These are phyloP conservation scores for Antennarius maculatus DNA, from an alignment of 2,797 vertebrate species.

Conservation along the genomic window DNA sequence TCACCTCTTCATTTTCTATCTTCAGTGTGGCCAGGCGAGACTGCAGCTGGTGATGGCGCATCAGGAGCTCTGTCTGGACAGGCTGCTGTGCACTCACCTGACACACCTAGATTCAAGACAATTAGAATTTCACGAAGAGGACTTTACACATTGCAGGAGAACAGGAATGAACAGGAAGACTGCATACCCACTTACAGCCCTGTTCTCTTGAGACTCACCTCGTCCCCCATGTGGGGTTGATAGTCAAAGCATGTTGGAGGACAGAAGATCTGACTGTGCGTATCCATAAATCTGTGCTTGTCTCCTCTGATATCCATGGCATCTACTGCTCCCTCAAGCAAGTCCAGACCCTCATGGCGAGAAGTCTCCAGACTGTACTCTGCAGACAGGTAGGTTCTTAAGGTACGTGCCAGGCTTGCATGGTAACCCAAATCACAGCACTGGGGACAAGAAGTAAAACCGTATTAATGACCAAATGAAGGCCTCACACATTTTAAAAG, in stretches of 20 bases:
- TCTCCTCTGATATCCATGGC: conserved; percentile 94
- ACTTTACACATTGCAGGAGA: background rate
- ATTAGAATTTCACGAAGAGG: conserved; percentile 10
- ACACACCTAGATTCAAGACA: conserved; percentile 85
- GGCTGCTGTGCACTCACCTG: conserved; percentile 98
- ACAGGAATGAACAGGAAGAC: background rate
- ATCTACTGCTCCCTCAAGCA: conserved; percentile 93
- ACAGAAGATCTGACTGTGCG: conserved; percentile 96
- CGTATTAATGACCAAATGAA: conserved; percentile 3
- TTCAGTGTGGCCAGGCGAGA: conserved; percentile 94
- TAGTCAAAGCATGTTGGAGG: conserved; percentile 96
- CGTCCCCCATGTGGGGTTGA: conserved; percentile 98
- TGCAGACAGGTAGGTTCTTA: conserved; percentile 96
- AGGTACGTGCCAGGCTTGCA: conserved; percentile 91
- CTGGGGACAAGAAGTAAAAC: conserved; percentile 56
- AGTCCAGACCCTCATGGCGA: conserved; percentile 94
- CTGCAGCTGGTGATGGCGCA: conserved; percentile 98
- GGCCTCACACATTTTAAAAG: background rate
- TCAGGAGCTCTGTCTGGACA: conserved; percentile 94
- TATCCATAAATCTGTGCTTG: conserved; percentile 97
- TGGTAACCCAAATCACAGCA: conserved; percentile 97
- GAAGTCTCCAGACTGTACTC: conserved; percentile 98
- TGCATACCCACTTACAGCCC: background rate
- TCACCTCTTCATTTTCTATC: conserved; percentile 99
- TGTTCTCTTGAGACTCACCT: conserved; percentile 78